Evolutionary conservation across 2,797 vertebrate genomes (phyloP).

Genomic region (Mycteria americana): DNA sequence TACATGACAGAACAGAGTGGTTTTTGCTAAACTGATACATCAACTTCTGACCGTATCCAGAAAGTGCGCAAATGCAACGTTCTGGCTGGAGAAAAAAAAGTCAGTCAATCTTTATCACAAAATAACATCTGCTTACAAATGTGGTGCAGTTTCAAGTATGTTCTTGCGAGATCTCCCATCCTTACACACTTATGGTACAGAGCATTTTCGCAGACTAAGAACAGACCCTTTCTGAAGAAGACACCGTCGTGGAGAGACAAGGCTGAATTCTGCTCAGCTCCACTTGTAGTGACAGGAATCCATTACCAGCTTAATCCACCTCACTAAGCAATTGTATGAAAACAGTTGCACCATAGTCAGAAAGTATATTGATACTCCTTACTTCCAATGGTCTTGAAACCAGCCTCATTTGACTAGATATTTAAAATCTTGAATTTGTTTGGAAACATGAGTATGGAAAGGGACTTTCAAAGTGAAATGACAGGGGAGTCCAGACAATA

Average conservation of each 20-base stretch:
- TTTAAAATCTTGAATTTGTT: background rate
- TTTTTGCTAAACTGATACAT: background rate
- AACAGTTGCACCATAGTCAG: background rate
- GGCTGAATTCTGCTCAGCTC: background rate
- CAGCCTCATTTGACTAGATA: background rate
- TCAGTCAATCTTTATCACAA: background rate
- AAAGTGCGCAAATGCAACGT: background rate
- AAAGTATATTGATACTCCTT: background rate
- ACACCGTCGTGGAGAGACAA: background rate
- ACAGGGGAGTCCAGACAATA: background rate
- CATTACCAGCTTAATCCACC: background rate
- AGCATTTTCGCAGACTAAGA: background rate
- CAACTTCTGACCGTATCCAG: background rate
- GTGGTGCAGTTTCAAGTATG: background rate
- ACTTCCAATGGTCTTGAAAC: background rate
- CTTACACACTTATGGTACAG: background rate
- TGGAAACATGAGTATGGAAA: background rate
- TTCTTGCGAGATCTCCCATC: background rate
- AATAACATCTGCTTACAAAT: constrained; percentile 35
- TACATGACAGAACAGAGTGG: background rate
- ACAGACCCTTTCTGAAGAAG: background rate
- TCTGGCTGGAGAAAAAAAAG: background rate
- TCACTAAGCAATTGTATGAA: rapidly evolving
- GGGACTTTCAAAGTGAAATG: background rate
- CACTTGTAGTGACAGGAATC: background rate